Evolutionary conservation across 2,797 vertebrate species (phyloP), one percentile per base, ranked within the genome.

Genomic region (Sternarchorhynchus goeldii): DNA sequence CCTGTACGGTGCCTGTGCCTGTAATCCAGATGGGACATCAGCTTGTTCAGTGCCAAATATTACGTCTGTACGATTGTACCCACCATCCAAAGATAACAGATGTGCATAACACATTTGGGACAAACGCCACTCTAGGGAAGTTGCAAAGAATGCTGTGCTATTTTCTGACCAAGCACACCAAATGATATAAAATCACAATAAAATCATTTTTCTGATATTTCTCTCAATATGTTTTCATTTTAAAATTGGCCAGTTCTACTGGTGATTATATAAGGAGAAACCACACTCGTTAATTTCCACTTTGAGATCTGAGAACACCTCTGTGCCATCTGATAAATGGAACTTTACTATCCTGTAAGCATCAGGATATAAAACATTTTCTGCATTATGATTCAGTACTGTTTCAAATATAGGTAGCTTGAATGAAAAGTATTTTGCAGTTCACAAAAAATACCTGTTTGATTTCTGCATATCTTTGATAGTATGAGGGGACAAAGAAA

Each of bases 21-120:
- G 59, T 79, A 25, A 56, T 59, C 45, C 58, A 77, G 68, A 67
- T 64, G 75, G 58, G 75, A 16, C 65, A 29, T 63, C 41, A 16
- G 32, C 31, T 63, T 70, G 41, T 25, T 73, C 50, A 16, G 16
- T 64, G 55, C 36, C 58, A 57, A 53, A 68, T 34, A 34, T 29
- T 79, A 60, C 34, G 55, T 75, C 59, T 72, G 55, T 74, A 57
- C 5, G 17, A 50, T 56, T 36, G 16, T 41, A 63, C 5, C 32
- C 56, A 16, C 39, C 68, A 34, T 25, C n/a, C 18, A 45, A 31
- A 41, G n/a, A 20, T 31, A 70, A 32, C 65, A 75, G 31, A 76
- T 29, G 45, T 57, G 68, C 56, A 55, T 31, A 36, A 59, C 20
- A 25, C 45, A 59, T 67, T 21, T 29, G 69, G 63, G 34, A 45